Percentiles rank a stretch among this genome's conserved stretches.
Conservation (phyloP, 2,888 invertebrate genomes). For the Marronus borbonicus region DNA sequence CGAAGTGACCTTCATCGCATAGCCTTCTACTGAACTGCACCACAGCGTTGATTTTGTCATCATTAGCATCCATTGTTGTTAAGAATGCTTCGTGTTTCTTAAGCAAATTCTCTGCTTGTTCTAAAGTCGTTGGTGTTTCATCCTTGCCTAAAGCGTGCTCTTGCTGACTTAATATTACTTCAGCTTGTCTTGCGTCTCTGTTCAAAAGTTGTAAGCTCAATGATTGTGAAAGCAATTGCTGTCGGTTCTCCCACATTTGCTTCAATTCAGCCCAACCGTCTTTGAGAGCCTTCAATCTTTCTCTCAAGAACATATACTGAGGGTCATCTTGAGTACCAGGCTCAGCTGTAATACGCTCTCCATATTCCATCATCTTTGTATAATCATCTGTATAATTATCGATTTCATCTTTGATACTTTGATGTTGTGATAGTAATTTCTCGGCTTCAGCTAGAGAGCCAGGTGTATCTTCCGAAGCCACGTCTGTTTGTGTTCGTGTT, state of each 20-base stretch:
- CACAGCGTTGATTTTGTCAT: slow-evolving; percentile 98
- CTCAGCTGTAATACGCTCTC: slow-evolving; percentile 93
- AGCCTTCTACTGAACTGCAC: slow-evolving; percentile 94
- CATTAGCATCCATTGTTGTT: slow-evolving; percentile 99
- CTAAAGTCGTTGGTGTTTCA: slow-evolving; percentile 93
- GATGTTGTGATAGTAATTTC: slow-evolving; percentile 96
- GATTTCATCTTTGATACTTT: slow-evolving; percentile 98
- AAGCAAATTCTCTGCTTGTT: slow-evolving; percentile 97
- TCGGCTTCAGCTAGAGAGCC: slow-evolving; percentile 96
- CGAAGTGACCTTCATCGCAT: slow-evolving; percentile 90
- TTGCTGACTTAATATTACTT: slow-evolving; percentile 97
- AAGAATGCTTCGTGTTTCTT: slow-evolving; percentile 99
- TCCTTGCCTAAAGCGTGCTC: slow-evolving; percentile 98
- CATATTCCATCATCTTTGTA: slow-evolving; percentile 99
- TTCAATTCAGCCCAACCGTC: slow-evolving; percentile 99
- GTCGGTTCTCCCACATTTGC: slow-evolving; percentile 99
- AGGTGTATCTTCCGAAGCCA: slow-evolving; percentile 97
- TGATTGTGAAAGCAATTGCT: slow-evolving; percentile 94
- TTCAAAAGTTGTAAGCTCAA: slow-evolving; percentile 96
- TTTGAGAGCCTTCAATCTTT: slow-evolving; percentile 96
- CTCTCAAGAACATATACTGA: slow-evolving; percentile 99
- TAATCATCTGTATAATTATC: slow-evolving; percentile 99
- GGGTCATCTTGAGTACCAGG: slow-evolving; percentile 94
- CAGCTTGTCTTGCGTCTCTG: slow-evolving; percentile 97
- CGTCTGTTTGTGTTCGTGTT: slow-evolving; percentile 99